A percentile compares a stretch with the other conserved stretches of the same genome.
phyloP scores from a whole-genome alignment of 1,140 invertebrate species.

The Eumaeus atala region DNA sequence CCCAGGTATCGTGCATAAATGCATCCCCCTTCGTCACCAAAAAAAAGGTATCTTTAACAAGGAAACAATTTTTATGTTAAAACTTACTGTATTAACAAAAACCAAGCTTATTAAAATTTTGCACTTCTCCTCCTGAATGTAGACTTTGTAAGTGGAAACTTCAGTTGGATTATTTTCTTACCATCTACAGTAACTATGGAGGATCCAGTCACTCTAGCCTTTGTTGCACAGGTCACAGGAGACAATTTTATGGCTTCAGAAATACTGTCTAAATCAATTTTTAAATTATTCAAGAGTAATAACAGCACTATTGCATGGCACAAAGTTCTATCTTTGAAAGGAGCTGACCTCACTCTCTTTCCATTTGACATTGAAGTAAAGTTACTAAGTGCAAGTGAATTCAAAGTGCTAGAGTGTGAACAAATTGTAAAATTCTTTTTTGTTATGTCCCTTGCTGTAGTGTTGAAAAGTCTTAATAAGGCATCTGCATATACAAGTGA shows the following conservation, averaged over 20 bases:
- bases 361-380: slow-evolving; percentile 35
- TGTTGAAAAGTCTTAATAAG: slow-evolving; percentile 38
- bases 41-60: too few species aligned
- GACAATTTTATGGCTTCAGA: slow-evolving; percentile 40
- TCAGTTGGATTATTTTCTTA: slow-evolving; percentile 45
- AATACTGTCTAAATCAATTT: slow-evolving; percentile 40
- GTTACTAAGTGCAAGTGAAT: slow-evolving; percentile 39
- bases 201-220: slow-evolving; percentile 44
- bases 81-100: neutral
- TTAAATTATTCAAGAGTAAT: slow-evolving; percentile 49
- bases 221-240: slow-evolving; percentile 28
- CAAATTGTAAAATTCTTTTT: slow-evolving; percentile 43
- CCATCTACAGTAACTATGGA: slow-evolving; percentile 29
- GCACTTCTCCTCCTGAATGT: slow-evolving; percentile 39
- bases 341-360: slow-evolving; percentile 35
- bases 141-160: slow-evolving; percentile 40
- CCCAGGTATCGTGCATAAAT: too few species aligned
- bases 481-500: slow-evolving; percentile 44
- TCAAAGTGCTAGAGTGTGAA: slow-evolving; percentile 38
- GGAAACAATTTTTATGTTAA: neutral
- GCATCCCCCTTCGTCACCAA: too few species aligned
- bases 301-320: slow-evolving; percentile 52
- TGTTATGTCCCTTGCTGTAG: slow-evolving; percentile 34
- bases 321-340: slow-evolving; percentile 51
- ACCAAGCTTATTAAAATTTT: slow-evolving; percentile 33